phyloP scores from a whole-genome alignment of 2,113 vertebrate species.

The Cercopithecus mona region DNA sequence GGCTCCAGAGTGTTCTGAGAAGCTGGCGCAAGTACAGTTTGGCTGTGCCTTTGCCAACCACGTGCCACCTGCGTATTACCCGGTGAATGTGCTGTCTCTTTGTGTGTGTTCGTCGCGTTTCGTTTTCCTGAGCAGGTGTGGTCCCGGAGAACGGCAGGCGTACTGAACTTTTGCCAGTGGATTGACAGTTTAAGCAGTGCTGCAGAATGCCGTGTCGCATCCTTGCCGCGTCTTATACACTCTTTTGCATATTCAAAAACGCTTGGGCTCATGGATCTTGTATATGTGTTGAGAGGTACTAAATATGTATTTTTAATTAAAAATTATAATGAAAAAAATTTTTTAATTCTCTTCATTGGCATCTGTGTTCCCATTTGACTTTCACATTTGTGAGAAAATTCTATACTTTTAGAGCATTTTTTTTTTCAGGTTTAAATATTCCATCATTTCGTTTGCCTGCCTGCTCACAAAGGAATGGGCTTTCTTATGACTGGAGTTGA shows the following conservation, averaged over 20 bases:
- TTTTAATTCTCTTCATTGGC: slow-evolving; percentile 21
- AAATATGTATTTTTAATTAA: slow-evolving; percentile 61
- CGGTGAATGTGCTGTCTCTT: background rate
- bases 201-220: background rate
- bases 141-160: background rate
- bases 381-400: background rate
- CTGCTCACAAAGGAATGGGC: background rate
- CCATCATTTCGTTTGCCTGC: background rate
- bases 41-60: background rate
- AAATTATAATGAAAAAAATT: slow-evolving; percentile 38
- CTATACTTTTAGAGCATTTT: background rate
- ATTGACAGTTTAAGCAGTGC: background rate
- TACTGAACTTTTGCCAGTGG: background rate
- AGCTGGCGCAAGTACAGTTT: background rate
- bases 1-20: background rate
- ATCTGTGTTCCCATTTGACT: slow-evolving; percentile 42
- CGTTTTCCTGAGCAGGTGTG: background rate
- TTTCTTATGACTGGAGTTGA: background rate
- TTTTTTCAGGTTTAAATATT: background rate
- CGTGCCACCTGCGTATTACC: background rate
- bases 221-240: rapidly evolving
- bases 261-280: background rate
- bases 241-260: slow-evolving; percentile 32
- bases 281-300: slow-evolving; percentile 28
- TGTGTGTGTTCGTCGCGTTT: background rate